Conservation (phyloP, 2,797 vertebrate genomes). For the Capromys pilorides region DNA sequence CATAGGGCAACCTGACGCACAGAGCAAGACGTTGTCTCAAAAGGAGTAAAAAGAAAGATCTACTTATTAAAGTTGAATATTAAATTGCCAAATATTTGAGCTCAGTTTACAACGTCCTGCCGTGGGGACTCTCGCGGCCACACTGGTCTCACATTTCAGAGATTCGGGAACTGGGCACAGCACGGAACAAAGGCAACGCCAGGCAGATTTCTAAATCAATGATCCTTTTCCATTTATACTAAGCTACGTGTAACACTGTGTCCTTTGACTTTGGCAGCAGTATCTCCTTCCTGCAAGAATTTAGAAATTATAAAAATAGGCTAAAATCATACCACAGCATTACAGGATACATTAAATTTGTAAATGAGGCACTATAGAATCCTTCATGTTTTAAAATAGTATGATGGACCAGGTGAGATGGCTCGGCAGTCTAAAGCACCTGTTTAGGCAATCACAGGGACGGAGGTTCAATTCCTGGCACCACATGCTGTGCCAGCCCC, state of each 20-base stretch:
- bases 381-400: not conserved
- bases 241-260: not conserved
- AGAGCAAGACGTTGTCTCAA: not conserved
- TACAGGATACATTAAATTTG: not conserved
- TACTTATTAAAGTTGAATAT: not conserved
- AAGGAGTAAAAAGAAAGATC: not conserved
- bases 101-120: not conserved
- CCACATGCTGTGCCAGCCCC: too few relatives aligned
- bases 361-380: not conserved
- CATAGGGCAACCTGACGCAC: not conserved
- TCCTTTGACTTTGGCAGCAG: not conserved
- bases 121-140: not conserved
- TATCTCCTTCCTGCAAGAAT: not conserved
- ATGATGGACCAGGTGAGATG: too few relatives aligned
- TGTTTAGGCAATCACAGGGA: too few relatives aligned
- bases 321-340: not conserved
- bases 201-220: not conserved
- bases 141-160: not conserved
- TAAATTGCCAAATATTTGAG: slow-evolving; percentile 4
- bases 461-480: too few relatives aligned
- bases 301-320: not conserved
- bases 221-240: not conserved
- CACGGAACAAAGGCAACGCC: not conserved
- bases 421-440: too few relatives aligned
- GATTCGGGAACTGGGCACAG: not conserved